Evolutionary conservation across 2,797 vertebrate genomes (phyloP), one percentile per base, ranked within the genome.

Genomic region (Fringilla coelebs): DNA sequence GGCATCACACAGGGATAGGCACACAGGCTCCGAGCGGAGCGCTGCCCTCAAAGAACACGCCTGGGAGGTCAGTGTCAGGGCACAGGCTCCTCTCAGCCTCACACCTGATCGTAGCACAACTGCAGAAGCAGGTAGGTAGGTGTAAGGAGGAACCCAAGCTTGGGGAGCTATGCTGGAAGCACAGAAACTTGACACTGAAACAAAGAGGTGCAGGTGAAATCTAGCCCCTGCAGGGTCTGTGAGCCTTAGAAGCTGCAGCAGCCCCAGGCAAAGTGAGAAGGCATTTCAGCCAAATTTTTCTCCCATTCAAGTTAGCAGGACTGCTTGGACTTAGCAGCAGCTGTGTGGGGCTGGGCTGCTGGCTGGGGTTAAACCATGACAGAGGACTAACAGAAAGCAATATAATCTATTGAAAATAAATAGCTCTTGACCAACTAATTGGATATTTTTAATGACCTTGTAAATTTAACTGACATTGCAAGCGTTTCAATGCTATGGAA

Each of bases 91-190:
- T 55, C 84, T 60, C 46, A 48, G 58, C n/a, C 71, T 75, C 65
- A 41, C 43, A 49, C 8, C 22, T 54, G 60, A 62, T 7, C 1
- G 4, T 1, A 2, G 67, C 17, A 65, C 17, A 82, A 31, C 41
- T 65, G 5, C 1, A 54, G 87, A 73, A 76, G 34, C 60, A 68
- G 45, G 26, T 5, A 61, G 25, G 51, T 7, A 20, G 21, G 26
- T 25, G 10, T n/a, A 54, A 49, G 3, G 34, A 75, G 36, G 38
- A 84, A 45, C 3, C 4, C n/a, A 60, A 48, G 18, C 70, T 74
- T 18, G 11, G 78, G 36, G 32, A 75, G 20, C 43, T 21, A 6
- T 3, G 38, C 40, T 0, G 0, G 26, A 74, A 36, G 28, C 24
- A 55, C 5, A 38, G 46, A 40, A 61, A 71, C 34, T 1, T 32